Evolutionary conservation across 2,797 vertebrate genomes (phyloP), one percentile per base, ranked within the genome.

Genomic region (Pampus argenteus): DNA sequence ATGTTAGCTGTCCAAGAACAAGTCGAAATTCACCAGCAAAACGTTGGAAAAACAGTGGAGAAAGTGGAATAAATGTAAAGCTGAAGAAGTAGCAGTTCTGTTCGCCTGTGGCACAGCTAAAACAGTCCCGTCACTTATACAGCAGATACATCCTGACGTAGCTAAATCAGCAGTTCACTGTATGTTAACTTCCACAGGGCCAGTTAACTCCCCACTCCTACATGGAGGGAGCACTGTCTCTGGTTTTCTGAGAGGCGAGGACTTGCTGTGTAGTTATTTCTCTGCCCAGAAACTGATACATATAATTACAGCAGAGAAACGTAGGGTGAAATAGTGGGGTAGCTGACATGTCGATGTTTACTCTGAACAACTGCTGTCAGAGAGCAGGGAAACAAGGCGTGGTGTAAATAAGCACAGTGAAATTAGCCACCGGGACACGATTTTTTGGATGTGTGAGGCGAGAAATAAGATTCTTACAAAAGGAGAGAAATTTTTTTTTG

Each of bases 361-460:
- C 84, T 63, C 48, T 52, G 50, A 78, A 74, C 85, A 84, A 81
- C 69, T 74, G 80, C 85, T 88, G 88, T 90, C 89, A 85, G 81
- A 60, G 63, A 81, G 82, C 67, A 57, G 80, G 65, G 58, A 78
- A 81, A 81, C 77, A 81, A 85, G 71, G 71, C 69, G 76, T 72
- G 81, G 75, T 63, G 76, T 60, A 82, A 84, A 84, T 79, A 85
- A 48, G 61, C 75, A 56, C 40, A 2, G 71, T 28, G 76, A 22
- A 89, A 90, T 85, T 65, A 90, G 82, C 66, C 10, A 4, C 54
- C 8, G 40, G 51, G 55, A 79, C 47, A 58, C 72, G 66, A 49
- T 79, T 78, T 78, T 83, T 87, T 58, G 58, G 71, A 71, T 18
- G 54, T 68, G 54, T 51, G 62, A 61, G 74, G 61, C 56, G 64